Percentiles rank a stretch among this genome's conserved stretches.
Conservation (phyloP, 2,797 vertebrate genomes). For the Poeciliopsis paucimaculata region DNA sequence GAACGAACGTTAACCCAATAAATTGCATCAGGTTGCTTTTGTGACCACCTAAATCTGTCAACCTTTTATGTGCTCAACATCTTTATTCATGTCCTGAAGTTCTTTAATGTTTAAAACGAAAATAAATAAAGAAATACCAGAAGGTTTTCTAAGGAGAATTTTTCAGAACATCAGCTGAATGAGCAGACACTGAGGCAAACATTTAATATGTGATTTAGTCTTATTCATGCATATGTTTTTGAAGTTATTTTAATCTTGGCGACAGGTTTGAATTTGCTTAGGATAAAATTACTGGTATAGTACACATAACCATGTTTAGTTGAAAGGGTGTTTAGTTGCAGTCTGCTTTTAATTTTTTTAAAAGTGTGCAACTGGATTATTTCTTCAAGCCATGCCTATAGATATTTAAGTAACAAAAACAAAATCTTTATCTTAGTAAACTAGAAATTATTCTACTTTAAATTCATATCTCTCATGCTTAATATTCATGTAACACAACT, state of each 20-base stretch:
- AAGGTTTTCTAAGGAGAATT: not conserved
- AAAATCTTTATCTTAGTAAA: no score
- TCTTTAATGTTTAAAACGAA: not conserved
- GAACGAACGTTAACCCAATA: constrained; percentile 2
- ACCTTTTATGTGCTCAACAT: not conserved
- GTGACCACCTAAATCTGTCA: not conserved
- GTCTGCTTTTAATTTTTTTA: no score
- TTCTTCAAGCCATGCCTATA: not conserved
- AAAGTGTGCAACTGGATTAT: not conserved
- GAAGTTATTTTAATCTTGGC: not conserved
- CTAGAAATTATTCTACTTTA: not conserved
- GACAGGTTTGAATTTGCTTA: not conserved
- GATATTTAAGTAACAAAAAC: not conserved
- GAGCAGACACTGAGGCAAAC: not conserved
- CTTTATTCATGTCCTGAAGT: not conserved
- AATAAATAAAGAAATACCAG: not conserved
- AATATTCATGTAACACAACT: not conserved
- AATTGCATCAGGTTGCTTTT: not conserved
- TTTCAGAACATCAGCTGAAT: not conserved
- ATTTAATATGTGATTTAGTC: not conserved
- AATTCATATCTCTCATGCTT: not conserved
- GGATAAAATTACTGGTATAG: not conserved
- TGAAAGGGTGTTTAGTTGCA: no score
- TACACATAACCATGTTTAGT: not conserved
- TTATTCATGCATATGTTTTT: not conserved